Evolutionary conservation across 2,888 invertebrate genomes (phyloP), one percentile per base, ranked within the genome.

Genomic region (Pteria penguin): DNA sequence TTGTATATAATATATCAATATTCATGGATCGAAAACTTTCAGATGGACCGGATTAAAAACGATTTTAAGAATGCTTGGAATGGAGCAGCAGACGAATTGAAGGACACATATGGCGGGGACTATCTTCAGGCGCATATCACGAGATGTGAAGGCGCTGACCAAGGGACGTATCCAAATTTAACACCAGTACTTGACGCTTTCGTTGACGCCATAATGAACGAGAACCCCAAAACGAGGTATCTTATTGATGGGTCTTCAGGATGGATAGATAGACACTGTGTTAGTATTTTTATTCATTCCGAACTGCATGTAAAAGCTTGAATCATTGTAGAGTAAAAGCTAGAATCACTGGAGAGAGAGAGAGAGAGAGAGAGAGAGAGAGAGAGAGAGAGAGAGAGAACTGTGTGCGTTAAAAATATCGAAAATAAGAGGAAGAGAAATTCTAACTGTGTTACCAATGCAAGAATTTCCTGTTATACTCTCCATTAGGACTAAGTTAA

Each of bases 21-120:
- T n/a, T n/a, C n/a, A n/a, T n/a, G n/a, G n/a, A n/a, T n/a, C n/a
- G n/a, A n/a, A n/a, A n/a, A n/a, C 5, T 65, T 72, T 1, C 71
- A 86, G 87, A 33, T 86, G 58, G 57, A 74, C 8, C 74, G 82
- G 71, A 68, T 87, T 57, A 69, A 75, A 36, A 72, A 63, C 24
- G 80, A 83, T 62, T 78, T 85, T 76, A 83, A 85, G 36, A 60
- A 65, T 0, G 84, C 84, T 83, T 83, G 84, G 75, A 63, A 76
- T 14, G 66, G 73, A 8, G 85, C 86, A 5, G 69, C 76, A 32
- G 58, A 81, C 22, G 86, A 89, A 22, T 82, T 87, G 32, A 80
- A 79, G 62, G 54, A 76, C 22, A 72, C 80, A 5, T 89, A 89
- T 58, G 87, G 85, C 31, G 70, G 73, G 66, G 81, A 85, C 2